phyloP scores from a whole-genome alignment of 1,140 invertebrate species.

The Schlechtendalia chinensis region DNA sequence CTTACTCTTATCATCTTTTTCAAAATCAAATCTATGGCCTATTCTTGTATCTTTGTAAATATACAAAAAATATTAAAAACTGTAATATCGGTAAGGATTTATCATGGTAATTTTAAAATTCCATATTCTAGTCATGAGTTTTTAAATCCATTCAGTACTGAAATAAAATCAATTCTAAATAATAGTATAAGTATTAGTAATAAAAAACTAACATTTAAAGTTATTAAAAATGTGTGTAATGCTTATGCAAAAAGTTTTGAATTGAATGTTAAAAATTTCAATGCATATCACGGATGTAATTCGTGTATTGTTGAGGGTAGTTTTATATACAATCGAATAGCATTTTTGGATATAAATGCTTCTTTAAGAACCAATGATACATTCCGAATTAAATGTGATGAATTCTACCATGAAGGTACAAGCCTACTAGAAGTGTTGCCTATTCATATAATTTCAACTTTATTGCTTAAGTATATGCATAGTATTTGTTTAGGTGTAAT shows the following conservation, averaged over 20 bases:
- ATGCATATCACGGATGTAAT: constrained; percentile 31
- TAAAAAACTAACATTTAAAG: too few species aligned
- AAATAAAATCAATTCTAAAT: too few species aligned
- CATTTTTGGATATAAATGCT: constrained; percentile 4
- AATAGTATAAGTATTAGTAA: too few species aligned
- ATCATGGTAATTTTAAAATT: too few species aligned
- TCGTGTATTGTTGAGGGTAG: not conserved
- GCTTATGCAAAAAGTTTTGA: not conserved
- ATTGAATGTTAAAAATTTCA: constrained; percentile 3
- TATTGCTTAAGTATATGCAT: constrained; percentile 9
- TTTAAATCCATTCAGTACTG: too few species aligned
- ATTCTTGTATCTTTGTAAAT: too few species aligned
- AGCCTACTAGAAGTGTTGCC: constrained; percentile 17
- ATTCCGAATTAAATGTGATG: constrained; percentile 3
- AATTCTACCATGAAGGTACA: not conserved
- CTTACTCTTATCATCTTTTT: too few species aligned
- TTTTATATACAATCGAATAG: constrained; percentile 7
- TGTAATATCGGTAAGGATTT: too few species aligned
- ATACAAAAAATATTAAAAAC: too few species aligned
- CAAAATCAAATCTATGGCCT: too few species aligned
- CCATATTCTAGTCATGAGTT: too few species aligned
- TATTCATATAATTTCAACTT: not conserved
- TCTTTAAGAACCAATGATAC: not conserved
- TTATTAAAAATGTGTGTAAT: too few species aligned
- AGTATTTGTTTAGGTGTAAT: constrained; percentile 1